phyloP scores from a whole-genome alignment of 2,797 vertebrate species.

The Bryconaethiops microstoma region DNA sequence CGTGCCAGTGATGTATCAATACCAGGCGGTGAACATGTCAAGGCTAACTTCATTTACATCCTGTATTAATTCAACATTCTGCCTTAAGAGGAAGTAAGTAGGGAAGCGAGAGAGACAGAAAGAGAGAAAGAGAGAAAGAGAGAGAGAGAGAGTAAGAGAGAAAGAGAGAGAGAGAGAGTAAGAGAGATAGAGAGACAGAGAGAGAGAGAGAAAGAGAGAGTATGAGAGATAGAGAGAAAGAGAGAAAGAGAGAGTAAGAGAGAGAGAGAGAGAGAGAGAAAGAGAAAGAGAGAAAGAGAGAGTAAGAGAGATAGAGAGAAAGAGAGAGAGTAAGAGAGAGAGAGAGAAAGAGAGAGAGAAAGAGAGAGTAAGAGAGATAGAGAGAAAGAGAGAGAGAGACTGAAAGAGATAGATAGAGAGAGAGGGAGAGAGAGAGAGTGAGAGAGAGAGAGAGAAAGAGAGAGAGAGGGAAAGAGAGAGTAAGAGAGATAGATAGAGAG shows the following conservation, averaged over 20 bases:
- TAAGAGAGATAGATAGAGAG: conserved; percentile 13
- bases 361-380: conserved; percentile 5
- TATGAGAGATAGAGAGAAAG: conserved; percentile 6
- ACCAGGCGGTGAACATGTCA: conserved; percentile 7
- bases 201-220: background rate
- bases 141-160: conserved; percentile 15
- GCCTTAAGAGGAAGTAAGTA: conserved; percentile 1
- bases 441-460: conserved; percentile 9
- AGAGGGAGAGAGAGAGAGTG: background rate
- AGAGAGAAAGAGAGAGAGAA: background rate
- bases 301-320: conserved; percentile 1
- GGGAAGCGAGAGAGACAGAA: conserved; percentile 12
- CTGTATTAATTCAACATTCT: background rate
- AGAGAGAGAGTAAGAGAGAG: conserved; percentile 4
- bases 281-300: background rate
- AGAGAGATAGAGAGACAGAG: conserved; percentile 8
- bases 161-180: background rate
- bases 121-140: background rate
- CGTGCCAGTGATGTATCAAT: conserved; percentile 25
- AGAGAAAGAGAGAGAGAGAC: background rate
- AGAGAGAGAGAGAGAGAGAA: background rate
- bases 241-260: background rate
- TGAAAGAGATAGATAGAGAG: background rate
- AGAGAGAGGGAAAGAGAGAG: background rate
- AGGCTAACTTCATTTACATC: conserved; percentile 10